Base-by-base conservation (phyloP, 2,113 vertebrate genomes). In the Corydoras sp. region DNA sequence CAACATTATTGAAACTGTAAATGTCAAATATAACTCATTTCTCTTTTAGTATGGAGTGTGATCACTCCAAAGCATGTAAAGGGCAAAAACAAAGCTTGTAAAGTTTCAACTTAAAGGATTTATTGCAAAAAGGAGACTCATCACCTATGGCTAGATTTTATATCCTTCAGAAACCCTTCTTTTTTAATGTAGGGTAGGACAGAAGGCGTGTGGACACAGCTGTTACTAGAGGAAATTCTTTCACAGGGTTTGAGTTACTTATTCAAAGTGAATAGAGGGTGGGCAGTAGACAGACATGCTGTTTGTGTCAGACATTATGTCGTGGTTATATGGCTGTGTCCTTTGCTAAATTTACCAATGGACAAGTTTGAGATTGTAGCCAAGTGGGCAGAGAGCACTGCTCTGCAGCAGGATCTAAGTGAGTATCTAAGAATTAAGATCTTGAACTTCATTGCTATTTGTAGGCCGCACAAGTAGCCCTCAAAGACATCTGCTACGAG, bases 191-290 rank as follows among this genome's bases (percentile, higher is more conserved):
- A 56, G n/a, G 3, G 13, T n/a, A 56, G 7, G 54, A 7, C 54
- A 7, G 54, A n/a, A n/a, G 54, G 54, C 6, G 54, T 14, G 77
- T 68, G 53, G 61, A 10, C 58, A 85, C 81, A 84, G 77, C 73
- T 54, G 76, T 76, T 79, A 73, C 73, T 82, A 51, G 31, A 43
- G 63, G 30, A 69, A 18, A 10, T 24, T 65, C 54, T 43, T 68
- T 65, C 32, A 14, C 24, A 50, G 60, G 75, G 78, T 70, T 84
- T 77, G 43, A 75, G 72, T 87, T 86, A 77, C 83, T 50, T 68
- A 66, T 76, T 79, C 70, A 80, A 69, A 81, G 71, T 73, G 74
- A 67, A 9, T 31, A 10, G 35, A 64, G 60, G 54, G 43, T 18
- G n/a, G 35, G 54, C 62, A 15, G 58, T 11, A 58, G 51, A 65